A percentile compares a stretch with the other conserved stretches of the same genome.
Conservation (phyloP, 1,140 invertebrate species). For the Caenorhabditis remanei region DNA sequence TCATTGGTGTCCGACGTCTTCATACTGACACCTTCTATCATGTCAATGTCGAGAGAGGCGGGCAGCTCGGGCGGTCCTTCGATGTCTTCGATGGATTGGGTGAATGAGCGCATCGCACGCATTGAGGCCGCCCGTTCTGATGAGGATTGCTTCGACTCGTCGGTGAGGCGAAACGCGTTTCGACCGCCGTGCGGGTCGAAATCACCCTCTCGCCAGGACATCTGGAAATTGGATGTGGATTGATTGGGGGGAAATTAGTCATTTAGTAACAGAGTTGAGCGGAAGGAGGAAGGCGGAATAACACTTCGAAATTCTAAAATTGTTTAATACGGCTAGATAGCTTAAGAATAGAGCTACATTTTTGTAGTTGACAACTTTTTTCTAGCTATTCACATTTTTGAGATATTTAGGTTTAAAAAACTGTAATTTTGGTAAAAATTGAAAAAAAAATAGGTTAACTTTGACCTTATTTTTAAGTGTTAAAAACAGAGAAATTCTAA, state of each 20-base stretch:
- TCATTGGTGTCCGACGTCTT: constrained; percentile 70
- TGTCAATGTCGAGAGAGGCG: constrained; percentile 71
- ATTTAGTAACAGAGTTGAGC: neutral
- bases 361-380: no score
- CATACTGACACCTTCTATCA: constrained; percentile 57
- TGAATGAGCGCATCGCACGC: constrained; percentile 75
- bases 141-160: constrained; percentile 44
- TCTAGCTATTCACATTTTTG: no score
- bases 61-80: constrained; percentile 71
- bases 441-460: no score
- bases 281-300: neutral
- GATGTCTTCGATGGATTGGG: constrained; percentile 73
- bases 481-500: no score
- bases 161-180: constrained; percentile 48
- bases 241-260: neutral
- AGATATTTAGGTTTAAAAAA: no score
- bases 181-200: constrained; percentile 57
- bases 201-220: constrained; percentile 52
- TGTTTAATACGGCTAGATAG: no score
- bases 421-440: no score
- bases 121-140: constrained; percentile 59
- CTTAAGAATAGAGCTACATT: no score
- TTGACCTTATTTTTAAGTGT: no score
- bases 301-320: no score
- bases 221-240: neutral